Percentiles rank a stretch among this genome's conserved stretches.
Evolutionary conservation across 2,797 vertebrate genomes (phyloP).

Genomic region (Gambelia wislizenii): DNA sequence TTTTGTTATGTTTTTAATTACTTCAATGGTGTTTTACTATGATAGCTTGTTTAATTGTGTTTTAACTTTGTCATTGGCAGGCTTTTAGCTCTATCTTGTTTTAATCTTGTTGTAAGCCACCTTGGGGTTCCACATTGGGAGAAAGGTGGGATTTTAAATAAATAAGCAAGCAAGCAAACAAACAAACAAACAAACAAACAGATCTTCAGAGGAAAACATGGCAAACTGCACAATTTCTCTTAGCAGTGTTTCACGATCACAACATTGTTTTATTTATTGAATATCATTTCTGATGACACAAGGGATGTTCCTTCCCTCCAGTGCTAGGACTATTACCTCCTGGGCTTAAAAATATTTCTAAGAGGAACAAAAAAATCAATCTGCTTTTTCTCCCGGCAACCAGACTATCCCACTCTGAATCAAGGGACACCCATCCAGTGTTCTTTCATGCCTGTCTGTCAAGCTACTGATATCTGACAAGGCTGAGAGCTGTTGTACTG

Average conservation of each 20-base stretch:
- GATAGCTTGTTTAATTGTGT: too few relatives aligned
- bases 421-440: neutral
- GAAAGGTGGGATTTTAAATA: too few relatives aligned
- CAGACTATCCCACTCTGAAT: neutral
- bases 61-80: too few relatives aligned
- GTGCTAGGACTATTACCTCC: neutral
- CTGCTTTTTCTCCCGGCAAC: neutral
- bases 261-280: neutral
- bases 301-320: neutral
- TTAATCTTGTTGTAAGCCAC: too few relatives aligned
- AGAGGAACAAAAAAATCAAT: neutral
- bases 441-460: neutral
- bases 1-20: too few relatives aligned
- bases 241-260: neutral
- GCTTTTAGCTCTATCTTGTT: too few relatives aligned
- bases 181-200: too few relatives aligned
- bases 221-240: too few relatives aligned
- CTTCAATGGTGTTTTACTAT: too few relatives aligned
- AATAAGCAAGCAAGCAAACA: too few relatives aligned
- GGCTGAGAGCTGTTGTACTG: neutral
- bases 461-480: too few relatives aligned
- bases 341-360: neutral
- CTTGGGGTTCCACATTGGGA: too few relatives aligned
- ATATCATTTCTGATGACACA: neutral
- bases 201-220: neutral